Evolutionary conservation across 2,113 vertebrate species (phyloP).

Genomic region (Sigmodon hispidus): DNA sequence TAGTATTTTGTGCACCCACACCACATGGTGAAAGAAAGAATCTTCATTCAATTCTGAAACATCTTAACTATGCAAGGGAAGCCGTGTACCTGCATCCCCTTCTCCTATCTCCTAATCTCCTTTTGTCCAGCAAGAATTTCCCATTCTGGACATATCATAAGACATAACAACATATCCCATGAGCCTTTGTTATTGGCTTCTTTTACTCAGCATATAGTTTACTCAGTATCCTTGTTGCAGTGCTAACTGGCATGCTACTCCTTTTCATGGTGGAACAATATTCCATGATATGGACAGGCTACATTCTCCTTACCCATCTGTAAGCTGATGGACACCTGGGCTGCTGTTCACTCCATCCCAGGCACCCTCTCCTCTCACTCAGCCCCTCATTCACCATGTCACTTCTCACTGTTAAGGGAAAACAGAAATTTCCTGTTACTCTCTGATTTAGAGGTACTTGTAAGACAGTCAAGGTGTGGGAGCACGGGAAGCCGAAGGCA

Average conservation of each 20-base stretch:
- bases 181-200: not conserved
- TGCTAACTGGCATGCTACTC: fast-evolving
- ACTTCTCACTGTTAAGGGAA: not conserved
- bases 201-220: fast-evolving
- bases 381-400: no score
- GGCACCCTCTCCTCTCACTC: not conserved
- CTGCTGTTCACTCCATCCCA: fast-evolving
- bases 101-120: not conserved
- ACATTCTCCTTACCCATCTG: fast-evolving
- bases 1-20: not conserved
- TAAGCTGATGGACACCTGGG: fast-evolving
- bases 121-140: not conserved
- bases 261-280: fast-evolving
- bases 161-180: fast-evolving
- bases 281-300: fast-evolving
- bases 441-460: not conserved
- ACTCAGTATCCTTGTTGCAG: no score
- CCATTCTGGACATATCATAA: fast-evolving
- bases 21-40: no score
- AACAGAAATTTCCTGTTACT: not conserved
- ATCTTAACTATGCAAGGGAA: not conserved
- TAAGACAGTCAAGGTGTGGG: not conserved
- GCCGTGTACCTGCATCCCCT: fast-evolving
- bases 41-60: not conserved
- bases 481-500: fast-evolving